Conservation (phyloP, 2,797 vertebrate species). For the Pelochelys cantorii region DNA sequence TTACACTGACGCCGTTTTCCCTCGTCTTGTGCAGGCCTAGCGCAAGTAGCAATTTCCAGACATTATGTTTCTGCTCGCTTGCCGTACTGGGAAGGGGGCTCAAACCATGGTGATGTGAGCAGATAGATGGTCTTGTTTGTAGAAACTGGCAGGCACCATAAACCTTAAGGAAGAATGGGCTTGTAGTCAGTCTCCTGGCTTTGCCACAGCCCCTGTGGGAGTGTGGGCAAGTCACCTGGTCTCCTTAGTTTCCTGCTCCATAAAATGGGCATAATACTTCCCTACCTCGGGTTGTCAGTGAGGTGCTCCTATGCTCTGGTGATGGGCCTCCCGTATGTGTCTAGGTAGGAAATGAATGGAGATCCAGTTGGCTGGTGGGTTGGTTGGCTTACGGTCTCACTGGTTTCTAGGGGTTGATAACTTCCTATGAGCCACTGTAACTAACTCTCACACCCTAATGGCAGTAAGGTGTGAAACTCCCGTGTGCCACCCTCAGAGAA, state of each 20-base stretch:
- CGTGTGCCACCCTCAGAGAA: neutral
- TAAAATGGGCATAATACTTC: neutral
- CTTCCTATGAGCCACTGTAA: neutral
- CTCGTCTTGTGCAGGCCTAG: neutral
- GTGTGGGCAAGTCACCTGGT: neutral
- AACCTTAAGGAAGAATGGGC: neutral
- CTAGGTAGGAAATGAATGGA: neutral
- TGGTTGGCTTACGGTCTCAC: neutral
- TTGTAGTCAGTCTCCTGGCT: neutral
- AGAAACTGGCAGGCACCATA: neutral
- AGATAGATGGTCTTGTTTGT: neutral
- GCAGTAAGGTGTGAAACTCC: neutral
- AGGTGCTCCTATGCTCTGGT: neutral
- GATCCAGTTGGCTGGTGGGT: neutral
- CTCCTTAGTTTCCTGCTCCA: neutral
- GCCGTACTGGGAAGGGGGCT: neutral
- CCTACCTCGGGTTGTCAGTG: neutral
- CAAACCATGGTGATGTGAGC: neutral
- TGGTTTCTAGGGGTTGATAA: neutral
- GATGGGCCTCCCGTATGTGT: neutral
- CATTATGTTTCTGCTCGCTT: fast-evolving
- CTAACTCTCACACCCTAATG: neutral
- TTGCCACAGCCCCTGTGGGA: neutral
- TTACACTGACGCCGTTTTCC: neutral
- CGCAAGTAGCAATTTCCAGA: neutral